A percentile compares a stretch with the other conserved stretches of the same genome.
phyloP scores from a whole-genome alignment of 64 coral and sea anemone genomes.

The Porites australiensis region DNA sequence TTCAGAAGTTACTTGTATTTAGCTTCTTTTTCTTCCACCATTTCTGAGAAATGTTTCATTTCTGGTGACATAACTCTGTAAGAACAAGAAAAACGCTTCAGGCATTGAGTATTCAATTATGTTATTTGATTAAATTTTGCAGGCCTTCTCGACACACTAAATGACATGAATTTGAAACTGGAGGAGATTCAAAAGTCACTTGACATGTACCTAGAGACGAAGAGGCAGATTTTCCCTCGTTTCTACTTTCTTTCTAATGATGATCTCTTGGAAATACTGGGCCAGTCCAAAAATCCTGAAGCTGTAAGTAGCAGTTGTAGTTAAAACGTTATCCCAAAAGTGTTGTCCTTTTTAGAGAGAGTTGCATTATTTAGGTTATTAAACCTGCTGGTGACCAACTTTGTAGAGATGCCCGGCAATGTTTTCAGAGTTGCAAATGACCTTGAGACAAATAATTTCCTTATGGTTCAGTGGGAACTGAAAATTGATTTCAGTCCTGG shows the following conservation, averaged over 20 bases:
- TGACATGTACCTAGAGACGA: constrained; percentile 98
- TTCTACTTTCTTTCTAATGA: constrained; percentile 99
- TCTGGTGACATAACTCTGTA: not conserved
- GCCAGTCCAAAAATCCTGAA: constrained; percentile 99
- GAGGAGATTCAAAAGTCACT: constrained; percentile 99
- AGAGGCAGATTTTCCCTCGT: constrained; percentile 96
- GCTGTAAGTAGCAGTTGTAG: constrained; percentile 81
- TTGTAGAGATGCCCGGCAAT: too few species aligned
- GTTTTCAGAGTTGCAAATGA: too few species aligned
- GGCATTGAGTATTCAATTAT: not conserved
- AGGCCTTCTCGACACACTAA: constrained; percentile 95
- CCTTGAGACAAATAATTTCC: too few species aligned
- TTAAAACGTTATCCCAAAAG: too few species aligned
- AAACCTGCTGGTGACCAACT: too few species aligned
- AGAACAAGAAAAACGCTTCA: not conserved
- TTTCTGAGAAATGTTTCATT: not conserved
- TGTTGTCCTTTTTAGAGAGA: too few species aligned
- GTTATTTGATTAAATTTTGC: not conserved
- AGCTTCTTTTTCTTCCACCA: not conserved
- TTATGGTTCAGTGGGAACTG: too few species aligned
- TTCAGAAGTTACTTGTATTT: not conserved
- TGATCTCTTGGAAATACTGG: constrained; percentile 98
- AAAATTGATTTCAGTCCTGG: too few species aligned
- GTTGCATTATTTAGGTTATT: too few species aligned
- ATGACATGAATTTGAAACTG: constrained; percentile 98